A percentile compares a stretch with the other conserved stretches of the same genome.
These are phyloP conservation scores for Hexactinellida sp. DNA, from an alignment of 37 sponge, comb jelly and placozoan genomes.

Conservation along the genomic window DNA sequence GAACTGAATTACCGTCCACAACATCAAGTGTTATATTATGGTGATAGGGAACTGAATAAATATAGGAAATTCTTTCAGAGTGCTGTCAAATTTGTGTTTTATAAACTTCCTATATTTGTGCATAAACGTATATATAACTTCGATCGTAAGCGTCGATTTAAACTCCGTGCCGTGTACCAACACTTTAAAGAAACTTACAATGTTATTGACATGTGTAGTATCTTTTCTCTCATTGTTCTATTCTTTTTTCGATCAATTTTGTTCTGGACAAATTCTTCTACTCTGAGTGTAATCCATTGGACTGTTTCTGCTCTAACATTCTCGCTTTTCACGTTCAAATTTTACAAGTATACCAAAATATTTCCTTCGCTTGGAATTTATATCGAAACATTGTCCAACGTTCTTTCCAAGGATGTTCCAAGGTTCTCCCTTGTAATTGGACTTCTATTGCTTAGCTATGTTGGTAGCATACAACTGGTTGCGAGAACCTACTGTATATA, in stretches of 20 bases:
- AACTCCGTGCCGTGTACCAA: background rate
- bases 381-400: background rate
- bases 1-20: background rate
- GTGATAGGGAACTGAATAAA: background rate
- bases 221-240: background rate
- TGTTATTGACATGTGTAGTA: background rate
- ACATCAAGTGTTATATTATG: background rate
- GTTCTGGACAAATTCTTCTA: background rate
- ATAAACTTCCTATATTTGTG: background rate
- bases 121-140: background rate
- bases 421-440: background rate
- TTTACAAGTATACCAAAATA: constrained; percentile 3
- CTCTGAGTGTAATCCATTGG: background rate
- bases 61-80: background rate
- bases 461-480: background rate
- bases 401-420: background rate
- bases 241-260: background rate
- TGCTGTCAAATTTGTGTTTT: background rate
- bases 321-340: background rate
- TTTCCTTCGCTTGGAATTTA: background rate
- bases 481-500: background rate
- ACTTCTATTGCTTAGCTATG: background rate
- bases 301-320: background rate
- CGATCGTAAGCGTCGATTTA: background rate
- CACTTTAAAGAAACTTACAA: background rate